Evolutionary conservation across 2,888 invertebrate species (phyloP).

Genomic region (Augochlorella aurata): DNA sequence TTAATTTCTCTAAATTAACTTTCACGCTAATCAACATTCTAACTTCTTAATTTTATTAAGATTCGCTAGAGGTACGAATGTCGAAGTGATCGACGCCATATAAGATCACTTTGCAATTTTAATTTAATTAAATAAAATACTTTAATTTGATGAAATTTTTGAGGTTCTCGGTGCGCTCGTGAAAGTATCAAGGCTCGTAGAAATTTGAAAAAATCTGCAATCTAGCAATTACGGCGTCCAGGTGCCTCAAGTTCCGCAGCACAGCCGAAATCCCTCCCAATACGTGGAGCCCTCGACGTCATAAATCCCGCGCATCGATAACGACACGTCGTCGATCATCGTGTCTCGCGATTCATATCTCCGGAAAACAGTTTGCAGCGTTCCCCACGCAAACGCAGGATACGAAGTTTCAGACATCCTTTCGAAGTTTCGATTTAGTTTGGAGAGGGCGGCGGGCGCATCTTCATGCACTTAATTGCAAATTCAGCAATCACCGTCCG

Average conservation of each 20-base stretch:
- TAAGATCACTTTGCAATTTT: too few species aligned
- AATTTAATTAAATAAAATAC: too few species aligned
- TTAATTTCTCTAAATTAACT: too few species aligned
- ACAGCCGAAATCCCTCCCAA: neutral
- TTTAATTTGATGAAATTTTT: too few species aligned
- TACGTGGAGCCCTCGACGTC: neutral
- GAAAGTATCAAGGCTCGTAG: too few species aligned
- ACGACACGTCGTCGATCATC: constrained; percentile 4
- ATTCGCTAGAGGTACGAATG: too few species aligned
- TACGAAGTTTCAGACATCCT: constrained; percentile 20
- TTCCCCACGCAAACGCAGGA: neutral
- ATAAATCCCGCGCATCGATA: neutral
- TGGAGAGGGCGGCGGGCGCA: neutral
- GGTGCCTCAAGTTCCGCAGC: neutral
- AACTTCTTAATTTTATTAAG: too few species aligned
- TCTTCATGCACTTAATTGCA: constrained; percentile 32
- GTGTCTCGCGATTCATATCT: neutral
- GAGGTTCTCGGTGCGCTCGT: too few species aligned
- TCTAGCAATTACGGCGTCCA: neutral
- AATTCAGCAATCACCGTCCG: constrained; percentile 59
- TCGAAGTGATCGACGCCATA: too few species aligned
- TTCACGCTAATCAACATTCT: too few species aligned
- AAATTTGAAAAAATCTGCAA: neutral
- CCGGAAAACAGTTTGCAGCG: constrained; percentile 14
- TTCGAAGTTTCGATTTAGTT: constrained; percentile 32